Conservation (phyloP, 1,140 invertebrate species). For the Teleopsis dalmanni region DNA sequence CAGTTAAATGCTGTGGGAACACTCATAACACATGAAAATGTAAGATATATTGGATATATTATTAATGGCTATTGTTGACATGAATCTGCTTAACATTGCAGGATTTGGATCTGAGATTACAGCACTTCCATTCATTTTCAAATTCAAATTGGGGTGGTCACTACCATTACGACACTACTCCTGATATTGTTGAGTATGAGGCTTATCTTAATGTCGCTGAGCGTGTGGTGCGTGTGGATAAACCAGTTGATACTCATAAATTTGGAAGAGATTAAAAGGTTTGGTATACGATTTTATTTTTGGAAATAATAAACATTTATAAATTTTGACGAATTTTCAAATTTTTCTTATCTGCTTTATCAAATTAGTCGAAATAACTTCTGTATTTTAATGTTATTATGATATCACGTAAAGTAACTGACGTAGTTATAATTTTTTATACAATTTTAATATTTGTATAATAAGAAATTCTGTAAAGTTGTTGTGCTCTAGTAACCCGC, state of each 20-base stretch:
- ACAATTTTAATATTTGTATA: too few species aligned
- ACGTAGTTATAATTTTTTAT: too few species aligned
- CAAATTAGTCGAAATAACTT: too few species aligned
- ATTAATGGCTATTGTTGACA: background rate
- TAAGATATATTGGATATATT: constrained; percentile 42
- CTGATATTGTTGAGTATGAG: constrained; percentile 68
- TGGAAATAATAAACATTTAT: too few species aligned
- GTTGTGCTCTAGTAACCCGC: too few species aligned
- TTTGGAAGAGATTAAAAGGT: constrained; percentile 47
- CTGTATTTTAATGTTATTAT: too few species aligned
- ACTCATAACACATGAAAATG: constrained; percentile 77
- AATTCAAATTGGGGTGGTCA: constrained; percentile 84
- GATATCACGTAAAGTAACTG: too few species aligned
- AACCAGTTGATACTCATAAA: constrained; percentile 52
- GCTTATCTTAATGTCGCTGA: constrained; percentile 79
- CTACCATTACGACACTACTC: constrained; percentile 91
- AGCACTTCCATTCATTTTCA: constrained; percentile 92
- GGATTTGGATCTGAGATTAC: constrained; percentile 80
- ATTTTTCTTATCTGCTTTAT: too few species aligned
- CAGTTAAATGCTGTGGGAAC: constrained; percentile 82
- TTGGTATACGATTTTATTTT: too few species aligned
- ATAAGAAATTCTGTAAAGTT: too few species aligned
- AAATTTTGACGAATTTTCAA: too few species aligned
- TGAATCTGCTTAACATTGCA: constrained; percentile 37
- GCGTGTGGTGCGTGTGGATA: constrained; percentile 71